Conservation (phyloP, 2,113 vertebrate species). For the Heliornis fulica region DNA sequence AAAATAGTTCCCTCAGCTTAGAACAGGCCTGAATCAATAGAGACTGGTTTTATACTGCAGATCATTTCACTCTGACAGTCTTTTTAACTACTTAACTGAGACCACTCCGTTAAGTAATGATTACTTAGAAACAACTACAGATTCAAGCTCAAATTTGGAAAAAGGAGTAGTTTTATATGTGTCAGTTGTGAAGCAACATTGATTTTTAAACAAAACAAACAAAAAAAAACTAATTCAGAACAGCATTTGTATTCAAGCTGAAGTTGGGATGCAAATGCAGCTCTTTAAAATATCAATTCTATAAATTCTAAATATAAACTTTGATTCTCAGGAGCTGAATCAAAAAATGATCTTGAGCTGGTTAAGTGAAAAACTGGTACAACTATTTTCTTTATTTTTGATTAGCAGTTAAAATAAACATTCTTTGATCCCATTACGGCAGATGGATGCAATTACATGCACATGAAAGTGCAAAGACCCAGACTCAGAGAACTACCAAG, state of each 20-base stretch:
- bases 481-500: not conserved
- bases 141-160: not conserved
- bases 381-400: not conserved
- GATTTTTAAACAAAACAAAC: not conserved
- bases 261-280: not conserved
- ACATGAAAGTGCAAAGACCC: not conserved
- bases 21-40: not conserved
- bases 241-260: not conserved
- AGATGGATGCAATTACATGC: not conserved
- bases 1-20: not conserved
- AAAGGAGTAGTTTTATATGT: not conserved
- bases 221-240: not conserved
- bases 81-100: not conserved
- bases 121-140: not conserved
- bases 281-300: not conserved
- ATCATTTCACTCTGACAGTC: not conserved
- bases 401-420: conserved; percentile 2
- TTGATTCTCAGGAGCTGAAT: not conserved
- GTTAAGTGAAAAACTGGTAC: not conserved
- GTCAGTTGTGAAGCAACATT: not conserved
- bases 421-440: not conserved
- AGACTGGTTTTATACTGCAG: not conserved
- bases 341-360: not conserved
- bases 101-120: not conserved
- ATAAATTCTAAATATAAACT: not conserved